Base-by-base conservation (phyloP, 2,113 vertebrate genomes). In the Anhinga rufa region DNA sequence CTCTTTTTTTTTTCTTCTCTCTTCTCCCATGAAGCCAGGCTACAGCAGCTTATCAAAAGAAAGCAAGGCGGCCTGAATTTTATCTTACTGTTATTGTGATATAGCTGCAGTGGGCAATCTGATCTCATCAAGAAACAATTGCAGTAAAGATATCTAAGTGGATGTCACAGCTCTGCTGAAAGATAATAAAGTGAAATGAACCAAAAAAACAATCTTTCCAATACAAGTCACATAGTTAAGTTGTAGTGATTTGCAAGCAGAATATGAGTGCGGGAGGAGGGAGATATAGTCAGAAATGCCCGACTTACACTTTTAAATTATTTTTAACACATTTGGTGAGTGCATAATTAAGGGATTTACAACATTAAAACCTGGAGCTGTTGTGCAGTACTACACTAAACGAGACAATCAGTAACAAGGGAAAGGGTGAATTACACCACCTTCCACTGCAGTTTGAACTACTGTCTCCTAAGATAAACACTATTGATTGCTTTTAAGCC, bases 171-270 rank as follows among this genome's bases (percentile, higher is more conserved):
- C 88, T 93, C 88, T 96, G 92, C 88, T 91, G 77, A 96, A 95
- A 94, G 95, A 97, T 91, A 97, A 94, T 97, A 94, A 97, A 96
- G 88, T 94, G 88, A 98, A 97, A 97, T 92, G 88, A 96, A 93
- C 57, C 61, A 87, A 85, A 90, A 92, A 93, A 85, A 8, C 57
- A 77, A 83, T 88, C 82, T 92, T 93, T 94, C 80, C 83, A 95
- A 93, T 82, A 95, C 91, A 96, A 97, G 97, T 92, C 90, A 79
- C 74, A 96, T 76, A 96, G 68, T 94, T 97, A 94, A 96, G 62
- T 88, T 88, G 75, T 15, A 92, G 49, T 61, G 90, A 97, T 89
- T 76, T 94, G 82, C 94, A 97, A 97, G 96, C 79, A 89, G 93
- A 97, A 93, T 92, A 72, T 38, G 79, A 97, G 54, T 25, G 54